A percentile compares a stretch with the other conserved stretches of the same genome.
These are phyloP conservation scores for Struthio camelus DNA, from an alignment of 2,113 vertebrate genomes.

Conservation along the genomic window DNA sequence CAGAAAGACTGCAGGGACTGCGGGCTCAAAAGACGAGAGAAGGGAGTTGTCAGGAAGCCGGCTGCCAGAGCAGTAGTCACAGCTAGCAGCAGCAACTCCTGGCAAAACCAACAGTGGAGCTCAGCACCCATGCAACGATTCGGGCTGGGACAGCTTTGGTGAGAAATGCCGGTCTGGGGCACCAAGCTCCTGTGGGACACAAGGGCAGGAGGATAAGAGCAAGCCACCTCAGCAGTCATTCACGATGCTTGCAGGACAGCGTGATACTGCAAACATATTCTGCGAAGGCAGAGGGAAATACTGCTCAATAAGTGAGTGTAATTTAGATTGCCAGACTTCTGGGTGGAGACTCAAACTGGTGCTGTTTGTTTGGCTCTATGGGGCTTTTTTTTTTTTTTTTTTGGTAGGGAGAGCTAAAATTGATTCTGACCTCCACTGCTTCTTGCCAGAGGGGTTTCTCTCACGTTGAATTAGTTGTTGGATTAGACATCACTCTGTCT, in stretches of 20 bases:
- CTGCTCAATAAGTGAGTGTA: constrained; percentile 46
- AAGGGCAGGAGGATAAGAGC: rapidly evolving
- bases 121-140: rapidly evolving
- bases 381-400: background rate
- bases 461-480: background rate
- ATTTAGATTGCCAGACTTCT: constrained; percentile 59
- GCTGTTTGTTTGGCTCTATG: constrained; percentile 19
- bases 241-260: background rate
- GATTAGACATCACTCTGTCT: background rate
- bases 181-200: rapidly evolving
- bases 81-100: background rate
- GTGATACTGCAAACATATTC: background rate
- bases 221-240: rapidly evolving
- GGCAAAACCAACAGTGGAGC: background rate
- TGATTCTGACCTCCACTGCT: background rate
- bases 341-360: constrained; percentile 56
- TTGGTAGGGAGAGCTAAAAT: background rate
- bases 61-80: background rate
- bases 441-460: background rate
- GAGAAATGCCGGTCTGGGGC: background rate
- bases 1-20: background rate
- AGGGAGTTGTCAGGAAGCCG: background rate
- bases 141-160: background rate
- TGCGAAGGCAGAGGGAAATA: constrained; percentile 17
- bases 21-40: background rate